Conservation (phyloP, 2,888 invertebrate genomes). For the Sclerodermus sp. region DNA sequence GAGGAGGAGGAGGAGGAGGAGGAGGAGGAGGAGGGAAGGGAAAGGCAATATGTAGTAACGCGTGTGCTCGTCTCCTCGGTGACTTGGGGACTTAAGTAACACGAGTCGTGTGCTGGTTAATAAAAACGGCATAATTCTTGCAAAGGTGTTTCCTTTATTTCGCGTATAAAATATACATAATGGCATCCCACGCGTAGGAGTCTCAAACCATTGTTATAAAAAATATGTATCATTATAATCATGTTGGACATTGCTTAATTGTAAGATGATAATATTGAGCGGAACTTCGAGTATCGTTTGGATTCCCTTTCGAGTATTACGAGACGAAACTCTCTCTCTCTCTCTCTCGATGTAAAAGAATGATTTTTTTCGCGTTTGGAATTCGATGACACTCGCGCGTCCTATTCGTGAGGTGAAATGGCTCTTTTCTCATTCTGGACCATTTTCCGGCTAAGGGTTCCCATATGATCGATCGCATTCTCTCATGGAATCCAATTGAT, state of each 20-base stretch:
- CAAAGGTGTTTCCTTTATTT: slow-evolving; percentile 47
- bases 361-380: too few species aligned
- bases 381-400: too few species aligned
- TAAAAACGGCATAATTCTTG: slow-evolving; percentile 27
- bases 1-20: slow-evolving; percentile 23
- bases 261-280: slow-evolving; percentile 13
- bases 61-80: slow-evolving; percentile 1
- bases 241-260: slow-evolving; percentile 34
- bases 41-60: slow-evolving; percentile 31
- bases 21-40: slow-evolving; percentile 29
- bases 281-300: not conserved
- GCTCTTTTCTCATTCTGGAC: too few species aligned
- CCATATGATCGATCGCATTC: too few species aligned
- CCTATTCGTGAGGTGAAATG: too few species aligned
- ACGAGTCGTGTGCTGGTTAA: slow-evolving; percentile 9
- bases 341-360: not conserved
- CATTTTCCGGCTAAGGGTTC: too few species aligned
- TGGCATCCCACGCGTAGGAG: slow-evolving; percentile 50
- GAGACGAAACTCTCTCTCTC: too few species aligned
- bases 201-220: slow-evolving; percentile 49
- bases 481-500: not conserved
- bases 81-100: slow-evolving; percentile 12
- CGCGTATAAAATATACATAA: slow-evolving; percentile 52
- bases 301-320: not conserved
- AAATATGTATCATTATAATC: slow-evolving; percentile 30